These are phyloP conservation scores for Denticeps clupeoides DNA, from an alignment of 2,797 vertebrate genomes.

Conservation along the genomic window DNA sequence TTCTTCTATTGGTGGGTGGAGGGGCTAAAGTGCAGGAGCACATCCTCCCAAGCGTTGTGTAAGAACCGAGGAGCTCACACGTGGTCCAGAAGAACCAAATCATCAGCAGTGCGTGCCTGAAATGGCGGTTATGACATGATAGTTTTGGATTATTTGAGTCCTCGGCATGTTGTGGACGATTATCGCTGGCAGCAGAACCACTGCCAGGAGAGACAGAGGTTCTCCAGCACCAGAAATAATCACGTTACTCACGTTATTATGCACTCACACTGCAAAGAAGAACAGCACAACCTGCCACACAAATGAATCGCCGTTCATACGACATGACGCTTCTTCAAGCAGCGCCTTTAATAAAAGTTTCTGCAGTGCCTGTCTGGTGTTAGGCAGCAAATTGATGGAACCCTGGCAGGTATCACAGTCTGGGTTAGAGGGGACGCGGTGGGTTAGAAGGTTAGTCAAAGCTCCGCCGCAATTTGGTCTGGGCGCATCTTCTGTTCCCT, in stretches of 20 bases:
- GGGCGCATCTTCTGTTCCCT: too few relatives aligned
- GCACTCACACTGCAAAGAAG: background rate
- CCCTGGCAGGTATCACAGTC: background rate
- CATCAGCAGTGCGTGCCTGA: too few relatives aligned
- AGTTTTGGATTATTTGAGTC: too few relatives aligned
- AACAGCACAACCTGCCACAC: background rate
- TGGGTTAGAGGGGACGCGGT: background rate
- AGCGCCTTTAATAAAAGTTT: background rate
- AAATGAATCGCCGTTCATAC: background rate
- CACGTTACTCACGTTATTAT: too few relatives aligned
- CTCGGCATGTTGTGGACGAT: too few relatives aligned
- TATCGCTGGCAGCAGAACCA: too few relatives aligned
- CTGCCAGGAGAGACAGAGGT: too few relatives aligned
- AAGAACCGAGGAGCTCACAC: conserved; percentile 25
- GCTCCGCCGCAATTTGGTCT: too few relatives aligned
- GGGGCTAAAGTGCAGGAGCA: conserved; percentile 34
- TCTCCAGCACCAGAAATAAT: too few relatives aligned
- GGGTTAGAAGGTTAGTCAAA: background rate
- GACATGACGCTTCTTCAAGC: background rate
- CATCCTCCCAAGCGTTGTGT: conserved; percentile 33
- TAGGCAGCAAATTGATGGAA: background rate
- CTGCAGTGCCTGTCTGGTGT: background rate
- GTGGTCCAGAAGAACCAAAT: too few relatives aligned
- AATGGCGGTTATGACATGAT: too few relatives aligned
- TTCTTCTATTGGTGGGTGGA: too few relatives aligned